Evolutionary conservation across 2,797 vertebrate species (phyloP), one percentile per base, ranked within the genome.

Genomic region (Rousettus madagascariensis): DNA sequence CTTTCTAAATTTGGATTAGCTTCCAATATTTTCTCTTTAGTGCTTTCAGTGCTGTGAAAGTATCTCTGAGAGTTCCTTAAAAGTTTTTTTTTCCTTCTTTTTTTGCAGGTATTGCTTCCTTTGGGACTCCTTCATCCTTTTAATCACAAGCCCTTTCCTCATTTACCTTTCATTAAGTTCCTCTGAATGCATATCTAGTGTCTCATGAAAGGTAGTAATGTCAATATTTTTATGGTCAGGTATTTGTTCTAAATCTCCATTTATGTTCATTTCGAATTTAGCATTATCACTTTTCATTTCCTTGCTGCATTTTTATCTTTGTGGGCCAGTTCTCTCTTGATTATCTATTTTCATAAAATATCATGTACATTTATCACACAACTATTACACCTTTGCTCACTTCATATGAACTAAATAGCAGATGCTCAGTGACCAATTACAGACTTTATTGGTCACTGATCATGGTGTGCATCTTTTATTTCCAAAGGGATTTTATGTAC

Each of bases 211-310:
- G 28, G 19, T 72, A 36, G 20, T 33, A 69, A 10, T 51, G 24
- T 30, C 5, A 86, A 4, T 63, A 90, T 68, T 90, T 53, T 33
- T 19, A 49, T 88, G 49, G 17, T 61, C 51, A 82, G 8, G 33
- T 82, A 1, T 65, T 91, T 93, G 20, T 82, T 94, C 15, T 72
- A 72, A 78, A 66, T 61, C 57, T 89, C 57, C 22, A 5, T 91
- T 63, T 57, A 46, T 80, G 22, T 90, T 80, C 7, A 77, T 0
- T 46, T 68, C 2, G 33, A 77, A 84, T 63, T 66, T 86, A 95
- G 38, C 22, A 26, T 75, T 90, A 36, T 65, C 68, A 79, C 11
- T 94, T 92, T 66, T 90, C 68, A n/a, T 89, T 79, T 94, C 74
- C 78, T n/a, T 74, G 26, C 51, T 75, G 26, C 49, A 46, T 46